Percentiles rank a stretch among this genome's conserved stretches.
Conservation (phyloP, 2,113 vertebrate species). For the Ptychochromis oligacanthus region DNA sequence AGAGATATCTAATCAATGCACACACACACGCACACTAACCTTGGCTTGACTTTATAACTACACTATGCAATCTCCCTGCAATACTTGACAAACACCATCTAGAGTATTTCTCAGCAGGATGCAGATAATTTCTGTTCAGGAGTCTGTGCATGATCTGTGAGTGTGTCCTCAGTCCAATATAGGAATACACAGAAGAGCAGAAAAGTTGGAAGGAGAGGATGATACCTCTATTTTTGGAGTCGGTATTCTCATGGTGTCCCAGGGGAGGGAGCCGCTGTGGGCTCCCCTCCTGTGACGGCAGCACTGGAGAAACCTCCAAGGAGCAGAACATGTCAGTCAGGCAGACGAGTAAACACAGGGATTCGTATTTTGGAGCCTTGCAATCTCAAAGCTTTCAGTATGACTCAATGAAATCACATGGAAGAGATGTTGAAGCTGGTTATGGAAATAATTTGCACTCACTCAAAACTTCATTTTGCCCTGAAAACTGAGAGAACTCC, state of each 20-base stretch:
- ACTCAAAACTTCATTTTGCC: neutral
- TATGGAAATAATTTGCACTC: neutral
- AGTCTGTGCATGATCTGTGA: slow-evolving; percentile 1
- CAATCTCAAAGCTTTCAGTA: neutral
- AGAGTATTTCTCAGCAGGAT: slow-evolving; percentile 1
- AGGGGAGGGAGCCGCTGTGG: slow-evolving; percentile 52
- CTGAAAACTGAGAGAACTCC: slow-evolving; percentile 28
- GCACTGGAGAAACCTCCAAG: slow-evolving; percentile 47
- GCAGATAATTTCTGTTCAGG: neutral
- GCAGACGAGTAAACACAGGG: slow-evolving; percentile 11
- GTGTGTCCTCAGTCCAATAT: slow-evolving; percentile 14
- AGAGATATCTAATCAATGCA: slow-evolving; percentile 58
- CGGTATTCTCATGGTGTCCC: slow-evolving; percentile 60
- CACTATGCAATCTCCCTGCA: slow-evolving; percentile 33
- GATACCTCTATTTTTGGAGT: slow-evolving; percentile 71
- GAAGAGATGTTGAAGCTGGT: neutral
- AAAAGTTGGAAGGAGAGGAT: slow-evolving; percentile 35
- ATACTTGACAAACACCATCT: slow-evolving; percentile 22
- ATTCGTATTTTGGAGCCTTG: slow-evolving; percentile 17
- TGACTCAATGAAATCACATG: neutral
- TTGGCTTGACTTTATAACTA: slow-evolving; percentile 57
- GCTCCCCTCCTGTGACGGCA: slow-evolving; percentile 60
- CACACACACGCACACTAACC: slow-evolving; percentile 40
- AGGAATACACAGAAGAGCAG: slow-evolving; percentile 30
- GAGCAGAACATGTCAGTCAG: slow-evolving; percentile 33